Base-by-base conservation (phyloP, 2,113 vertebrate species). In the Brachyhypopomus occidentalis region DNA sequence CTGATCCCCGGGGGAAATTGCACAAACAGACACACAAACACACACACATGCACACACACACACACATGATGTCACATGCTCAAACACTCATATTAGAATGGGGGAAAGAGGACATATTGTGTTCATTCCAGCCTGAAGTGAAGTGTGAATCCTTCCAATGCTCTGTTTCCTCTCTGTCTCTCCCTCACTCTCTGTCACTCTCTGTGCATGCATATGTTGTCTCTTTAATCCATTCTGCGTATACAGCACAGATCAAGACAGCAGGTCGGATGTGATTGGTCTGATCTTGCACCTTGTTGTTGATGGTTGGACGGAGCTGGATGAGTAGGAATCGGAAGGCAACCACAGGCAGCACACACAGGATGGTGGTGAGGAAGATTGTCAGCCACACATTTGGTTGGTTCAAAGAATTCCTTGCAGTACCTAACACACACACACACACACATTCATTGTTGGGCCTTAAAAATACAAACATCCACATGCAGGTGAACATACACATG, bases 341-440 rank as follows among this genome's bases (percentile, higher is more conserved):
- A 34, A 96, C 83, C 7, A 95, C 91, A 0, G 98, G 97, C 70
- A 98, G 86, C 25, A 92, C 80, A 5, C 96, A 98, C 77, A 99
- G 94, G 58, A 91, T 75, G 4, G 94, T 85, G 14, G 94, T 94
- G 83, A 99, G 94, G 81, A 95, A 84, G 55, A 98, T 88, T 62
- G 94, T 94, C 74, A 99, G 90, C 96, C 97, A 98, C 77, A 96
- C 88, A 0, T 92, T 96, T 0, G 96, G 96, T 86, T 96, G 95
- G 85, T 86, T 94, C 75, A 98, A 88, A 14, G 94, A 94, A 89
- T 97, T 98, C 73, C 95, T 92, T 48, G 95, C 95, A 0, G 96
- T 93, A 30, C 98, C 98, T 99, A 91, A 67, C 3, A 36, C n/a
- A 77, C 22, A 79, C 25, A 78, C 1, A 27, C 66, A 22, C 41